Evolutionary conservation across 2,113 vertebrate genomes (phyloP).

Genomic region (Cavia aperea): DNA sequence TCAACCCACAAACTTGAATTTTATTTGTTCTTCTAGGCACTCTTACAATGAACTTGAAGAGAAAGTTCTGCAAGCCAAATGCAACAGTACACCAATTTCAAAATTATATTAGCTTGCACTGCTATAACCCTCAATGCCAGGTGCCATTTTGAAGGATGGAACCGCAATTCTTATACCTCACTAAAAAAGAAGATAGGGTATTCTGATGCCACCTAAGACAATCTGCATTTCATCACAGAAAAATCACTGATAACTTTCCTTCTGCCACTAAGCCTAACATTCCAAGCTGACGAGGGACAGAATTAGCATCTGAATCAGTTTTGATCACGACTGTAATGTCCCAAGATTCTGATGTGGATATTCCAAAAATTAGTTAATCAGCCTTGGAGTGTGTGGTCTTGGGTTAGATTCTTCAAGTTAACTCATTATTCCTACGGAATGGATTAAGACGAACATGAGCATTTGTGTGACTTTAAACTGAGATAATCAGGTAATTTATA

Average conservation of each 20-base stretch:
- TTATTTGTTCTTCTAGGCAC: neutral
- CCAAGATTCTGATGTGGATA: neutral
- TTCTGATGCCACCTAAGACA: neutral
- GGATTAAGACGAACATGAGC: neutral
- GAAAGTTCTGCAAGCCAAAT: neutral
- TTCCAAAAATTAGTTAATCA: neutral
- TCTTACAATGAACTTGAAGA: neutral
- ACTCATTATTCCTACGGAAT: neutral
- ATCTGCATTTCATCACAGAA: neutral
- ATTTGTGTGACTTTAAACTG: neutral
- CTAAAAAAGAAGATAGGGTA: neutral
- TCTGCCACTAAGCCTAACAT: neutral
- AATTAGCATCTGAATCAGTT: neutral
- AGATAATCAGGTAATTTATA: neutral
- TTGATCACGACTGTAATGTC: neutral
- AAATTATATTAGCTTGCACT: neutral
- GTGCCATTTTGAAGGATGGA: neutral
- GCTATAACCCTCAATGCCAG: neutral
- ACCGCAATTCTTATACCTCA: neutral
- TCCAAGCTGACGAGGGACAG: neutral
- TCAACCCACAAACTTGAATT: neutral
- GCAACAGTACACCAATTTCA: neutral
- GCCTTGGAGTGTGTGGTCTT: neutral
- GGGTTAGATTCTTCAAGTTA: neutral
- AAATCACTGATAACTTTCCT: neutral